These are phyloP conservation scores for Bos taurus DNA, from an alignment of 2,113 vertebrate species.

Conservation along the genomic window DNA sequence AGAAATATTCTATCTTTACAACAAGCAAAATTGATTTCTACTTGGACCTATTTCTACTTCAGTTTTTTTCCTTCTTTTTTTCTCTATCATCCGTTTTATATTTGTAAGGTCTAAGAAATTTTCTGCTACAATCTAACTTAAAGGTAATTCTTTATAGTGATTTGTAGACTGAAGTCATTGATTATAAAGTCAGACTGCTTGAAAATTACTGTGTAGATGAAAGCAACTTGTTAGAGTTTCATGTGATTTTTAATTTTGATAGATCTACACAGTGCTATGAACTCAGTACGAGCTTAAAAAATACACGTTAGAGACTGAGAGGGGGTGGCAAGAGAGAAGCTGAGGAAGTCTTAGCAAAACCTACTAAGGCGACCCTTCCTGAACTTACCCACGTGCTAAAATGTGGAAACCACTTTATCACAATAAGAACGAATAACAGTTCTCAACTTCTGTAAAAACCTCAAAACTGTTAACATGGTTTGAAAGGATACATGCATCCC, in stretches of 20 bases:
- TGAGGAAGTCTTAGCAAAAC: not conserved
- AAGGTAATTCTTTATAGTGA: not conserved
- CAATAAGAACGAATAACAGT: not conserved
- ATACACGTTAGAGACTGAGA: not conserved
- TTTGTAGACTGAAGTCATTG: not conserved
- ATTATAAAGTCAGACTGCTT: not conserved
- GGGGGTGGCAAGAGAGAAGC: not conserved
- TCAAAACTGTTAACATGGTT: not conserved
- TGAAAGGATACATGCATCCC: not conserved
- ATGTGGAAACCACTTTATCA: not conserved
- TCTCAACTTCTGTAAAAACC: not conserved
- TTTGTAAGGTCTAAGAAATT: not conserved
- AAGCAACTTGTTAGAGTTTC: not conserved
- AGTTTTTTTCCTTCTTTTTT: not conserved
- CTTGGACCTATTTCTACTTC: not conserved
- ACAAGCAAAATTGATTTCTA: not conserved
- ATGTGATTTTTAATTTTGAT: not conserved
- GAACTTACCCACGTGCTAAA: not conserved
- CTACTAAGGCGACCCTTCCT: not conserved
- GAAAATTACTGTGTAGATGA: not conserved
- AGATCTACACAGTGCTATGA: not conserved
- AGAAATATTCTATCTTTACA: slow-evolving; percentile 11
- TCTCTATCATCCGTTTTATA: not conserved
- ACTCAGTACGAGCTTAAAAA: not conserved
- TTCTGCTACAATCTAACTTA: not conserved